Percentiles rank a stretch among this genome's conserved stretches.
These are phyloP conservation scores for Dipus sagitta DNA, from an alignment of 2,797 vertebrate species.

Conservation along the genomic window DNA sequence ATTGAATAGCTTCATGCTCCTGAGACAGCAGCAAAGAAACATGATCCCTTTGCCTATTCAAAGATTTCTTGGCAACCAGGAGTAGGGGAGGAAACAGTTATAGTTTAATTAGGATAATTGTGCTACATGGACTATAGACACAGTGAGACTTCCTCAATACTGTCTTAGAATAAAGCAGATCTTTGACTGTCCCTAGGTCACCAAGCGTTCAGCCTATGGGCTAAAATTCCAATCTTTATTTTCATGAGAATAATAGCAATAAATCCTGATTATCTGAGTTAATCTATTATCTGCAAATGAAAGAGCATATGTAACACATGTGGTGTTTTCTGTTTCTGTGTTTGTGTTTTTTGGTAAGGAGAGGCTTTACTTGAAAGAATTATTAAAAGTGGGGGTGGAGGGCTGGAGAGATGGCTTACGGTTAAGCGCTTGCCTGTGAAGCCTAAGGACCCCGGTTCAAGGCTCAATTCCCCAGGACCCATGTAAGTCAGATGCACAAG, in stretches of 20 bases:
- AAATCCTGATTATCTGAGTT: neutral
- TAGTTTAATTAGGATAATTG: neutral
- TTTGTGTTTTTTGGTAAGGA: neutral
- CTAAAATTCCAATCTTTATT: neutral
- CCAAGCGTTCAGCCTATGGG: neutral
- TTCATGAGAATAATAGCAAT: neutral
- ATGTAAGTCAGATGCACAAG: too few relatives aligned
- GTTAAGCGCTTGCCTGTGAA: too few relatives aligned
- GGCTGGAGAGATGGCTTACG: too few relatives aligned
- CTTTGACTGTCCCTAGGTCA: neutral
- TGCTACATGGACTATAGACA: neutral
- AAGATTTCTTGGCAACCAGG: neutral
- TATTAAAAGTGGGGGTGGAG: neutral
- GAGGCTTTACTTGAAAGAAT: neutral
- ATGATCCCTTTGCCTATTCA: fast-evolving
- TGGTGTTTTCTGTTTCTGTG: neutral
- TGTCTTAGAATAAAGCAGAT: neutral
- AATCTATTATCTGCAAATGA: neutral
- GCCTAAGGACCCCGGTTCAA: too few relatives aligned
- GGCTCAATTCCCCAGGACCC: too few relatives aligned
- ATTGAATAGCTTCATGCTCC: neutral
- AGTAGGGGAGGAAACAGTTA: neutral
- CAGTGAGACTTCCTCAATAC: neutral
- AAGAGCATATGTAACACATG: neutral
- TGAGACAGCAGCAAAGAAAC: neutral